Base-by-base conservation (phyloP, 2,113 vertebrate genomes). In the Petaurus breviceps region DNA sequence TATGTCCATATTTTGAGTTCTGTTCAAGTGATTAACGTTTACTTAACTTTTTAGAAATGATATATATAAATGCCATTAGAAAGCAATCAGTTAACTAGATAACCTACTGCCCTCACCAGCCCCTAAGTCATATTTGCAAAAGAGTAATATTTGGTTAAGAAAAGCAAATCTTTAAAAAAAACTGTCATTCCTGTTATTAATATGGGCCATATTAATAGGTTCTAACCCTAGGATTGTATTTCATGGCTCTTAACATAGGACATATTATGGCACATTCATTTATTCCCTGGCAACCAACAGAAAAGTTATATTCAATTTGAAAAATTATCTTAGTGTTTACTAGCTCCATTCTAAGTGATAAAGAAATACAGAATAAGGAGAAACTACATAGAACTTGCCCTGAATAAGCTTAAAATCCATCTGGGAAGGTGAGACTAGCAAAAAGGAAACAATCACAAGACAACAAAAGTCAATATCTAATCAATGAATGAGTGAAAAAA, bases 321-420 rank as follows among this genome's bases (percentile, higher is more conserved):
- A 61, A 61, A 68, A 12, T 68, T 37, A 68, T 68, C 37, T 68
- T 12, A 37, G 28, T n/a, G 24, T 50, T 50, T 95, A 96, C 92
- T 9, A 90, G 43, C 84, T 47, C 50, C 90, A 4, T 77, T 11
- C 23, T 93, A 55, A 96, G 22, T 28, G 68, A n/a, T 19, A 43
- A 24, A 91, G 51, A 77, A 37, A 96, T 94, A 92, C 49, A 95
- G 51, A 68, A 37, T 37, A 68, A 53, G 16, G 37, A 68, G 57
- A 68, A 96, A 77, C 92, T 28, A 90, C n/a, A n/a, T 61, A 28
- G 50, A 46, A 47, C 50, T 25, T 93, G 49, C 43, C 68, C 52
- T 92, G 91, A 94, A 95, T 52, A 24, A 95, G 28, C 91, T 96
- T 93, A 91, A 77, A 94, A 51, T 95, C 92, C 97, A 96, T 52